phyloP scores from a whole-genome alignment of 2,888 invertebrate genomes.

The Agonopterix subpropinquella region DNA sequence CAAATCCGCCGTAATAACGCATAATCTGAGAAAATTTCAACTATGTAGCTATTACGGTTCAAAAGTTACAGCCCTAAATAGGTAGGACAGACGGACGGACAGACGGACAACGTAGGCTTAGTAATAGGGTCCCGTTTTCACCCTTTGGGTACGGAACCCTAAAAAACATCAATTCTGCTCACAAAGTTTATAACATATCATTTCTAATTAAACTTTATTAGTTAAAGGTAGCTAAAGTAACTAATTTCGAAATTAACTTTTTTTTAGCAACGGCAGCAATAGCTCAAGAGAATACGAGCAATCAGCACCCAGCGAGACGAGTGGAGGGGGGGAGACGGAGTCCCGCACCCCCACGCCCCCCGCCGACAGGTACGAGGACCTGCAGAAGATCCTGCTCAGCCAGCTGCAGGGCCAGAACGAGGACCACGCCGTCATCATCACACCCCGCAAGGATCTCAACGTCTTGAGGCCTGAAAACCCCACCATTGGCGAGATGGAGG shows the following conservation, averaged over 20 bases:
- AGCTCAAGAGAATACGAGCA: conserved; percentile 63
- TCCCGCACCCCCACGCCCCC: conserved; percentile 58
- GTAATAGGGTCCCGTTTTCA: no score
- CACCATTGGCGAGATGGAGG: conserved; percentile 81
- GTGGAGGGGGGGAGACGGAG: conserved; percentile 35
- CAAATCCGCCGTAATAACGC: no score
- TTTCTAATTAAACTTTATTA: no score
- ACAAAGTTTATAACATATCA: no score
- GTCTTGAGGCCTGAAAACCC: conserved; percentile 78
- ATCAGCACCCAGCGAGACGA: conserved; percentile 62
- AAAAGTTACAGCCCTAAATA: no score
- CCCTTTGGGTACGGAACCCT: no score
- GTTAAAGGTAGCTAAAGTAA: no score
- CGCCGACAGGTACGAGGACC: conserved; percentile 78
- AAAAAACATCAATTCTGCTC: no score
- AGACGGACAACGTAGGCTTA: no score
- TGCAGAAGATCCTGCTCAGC: conserved; percentile 70
- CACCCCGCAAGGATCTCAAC: conserved; percentile 72
- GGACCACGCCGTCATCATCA: conserved; percentile 65
- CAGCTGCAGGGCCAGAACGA: conserved; percentile 70
- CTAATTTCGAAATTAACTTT: conserved; percentile 2
- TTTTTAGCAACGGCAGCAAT: conserved; percentile 56
- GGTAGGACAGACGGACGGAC: no score
- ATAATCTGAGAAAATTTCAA: no score
- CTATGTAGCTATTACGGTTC: no score